Evolutionary conservation across 1,140 invertebrate species (phyloP).

Genomic region (Pollicipes pollicipes): DNA sequence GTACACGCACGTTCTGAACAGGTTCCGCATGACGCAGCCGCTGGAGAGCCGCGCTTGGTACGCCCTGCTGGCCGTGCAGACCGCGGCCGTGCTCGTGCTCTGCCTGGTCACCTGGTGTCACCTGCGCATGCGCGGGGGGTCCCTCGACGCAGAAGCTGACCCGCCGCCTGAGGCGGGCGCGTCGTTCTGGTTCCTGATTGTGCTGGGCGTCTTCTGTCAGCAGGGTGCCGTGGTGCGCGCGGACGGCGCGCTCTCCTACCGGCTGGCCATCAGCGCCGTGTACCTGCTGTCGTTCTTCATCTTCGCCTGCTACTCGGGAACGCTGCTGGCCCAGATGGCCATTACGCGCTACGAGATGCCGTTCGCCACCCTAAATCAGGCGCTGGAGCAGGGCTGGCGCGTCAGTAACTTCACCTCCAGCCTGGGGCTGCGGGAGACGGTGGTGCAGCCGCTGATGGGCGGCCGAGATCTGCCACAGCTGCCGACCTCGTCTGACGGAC

Average conservation of each 20-base stretch:
- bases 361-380: neutral
- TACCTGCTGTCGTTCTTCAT: neutral
- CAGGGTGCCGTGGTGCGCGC: neutral
- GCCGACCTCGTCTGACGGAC: too few relatives aligned
- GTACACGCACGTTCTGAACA: neutral
- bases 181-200: neutral
- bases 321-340: neutral
- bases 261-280: neutral
- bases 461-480: neutral
- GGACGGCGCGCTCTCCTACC: neutral
- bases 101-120: neutral
- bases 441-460: neutral
- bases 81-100: neutral
- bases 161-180: neutral
- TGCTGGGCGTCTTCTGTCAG: neutral
- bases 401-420: neutral
- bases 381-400: neutral
- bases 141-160: neutral
- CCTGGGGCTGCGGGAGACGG: neutral
- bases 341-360: neutral
- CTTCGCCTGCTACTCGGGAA: neutral
- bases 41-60: neutral
- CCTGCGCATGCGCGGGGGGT: neutral
- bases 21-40: neutral
- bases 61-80: neutral